Percentiles rank a stretch among this genome's conserved stretches.
Evolutionary conservation across 2,797 vertebrate species (phyloP).

Genomic region (Amazona finschi): DNA sequence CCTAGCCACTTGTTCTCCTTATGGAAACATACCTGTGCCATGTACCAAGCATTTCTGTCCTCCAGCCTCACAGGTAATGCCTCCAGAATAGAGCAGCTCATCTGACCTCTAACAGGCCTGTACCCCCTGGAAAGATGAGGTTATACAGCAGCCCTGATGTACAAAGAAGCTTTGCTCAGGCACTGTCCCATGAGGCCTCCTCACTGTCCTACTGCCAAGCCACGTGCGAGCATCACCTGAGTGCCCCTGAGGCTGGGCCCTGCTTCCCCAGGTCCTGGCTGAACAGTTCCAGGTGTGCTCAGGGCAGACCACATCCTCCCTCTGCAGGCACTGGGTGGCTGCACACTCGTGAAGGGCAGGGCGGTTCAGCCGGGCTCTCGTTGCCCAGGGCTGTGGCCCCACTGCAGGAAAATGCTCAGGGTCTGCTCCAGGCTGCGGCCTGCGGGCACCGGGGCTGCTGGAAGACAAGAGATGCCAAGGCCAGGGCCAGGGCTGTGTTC

Average conservation of each 20-base stretch:
- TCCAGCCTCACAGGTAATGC: neutral
- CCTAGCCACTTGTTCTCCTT: neutral
- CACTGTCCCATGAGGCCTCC: neutral
- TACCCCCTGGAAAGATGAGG: neutral
- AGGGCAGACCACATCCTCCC: neutral
- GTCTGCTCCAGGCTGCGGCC: neutral
- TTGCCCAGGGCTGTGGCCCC: neutral
- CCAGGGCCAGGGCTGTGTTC: neutral
- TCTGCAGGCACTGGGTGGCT: neutral
- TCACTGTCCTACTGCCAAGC: neutral
- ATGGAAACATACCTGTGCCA: neutral
- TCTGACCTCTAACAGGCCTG: neutral
- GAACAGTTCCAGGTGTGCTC: neutral
- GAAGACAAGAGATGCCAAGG: neutral
- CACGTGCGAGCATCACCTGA: neutral
- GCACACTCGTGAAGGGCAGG: neutral
- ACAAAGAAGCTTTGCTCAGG: neutral
- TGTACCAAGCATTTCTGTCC: neutral
- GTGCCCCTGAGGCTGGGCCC: accelerated
- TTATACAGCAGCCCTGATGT: accelerated
- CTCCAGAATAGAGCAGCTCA: neutral
- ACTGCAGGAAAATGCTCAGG: neutral
- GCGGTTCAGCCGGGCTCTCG: neutral
- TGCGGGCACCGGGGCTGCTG: neutral
- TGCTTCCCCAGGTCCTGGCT: neutral